Conservation (phyloP, 2,888 invertebrate genomes). For the Lasioglossum leucozonium region DNA sequence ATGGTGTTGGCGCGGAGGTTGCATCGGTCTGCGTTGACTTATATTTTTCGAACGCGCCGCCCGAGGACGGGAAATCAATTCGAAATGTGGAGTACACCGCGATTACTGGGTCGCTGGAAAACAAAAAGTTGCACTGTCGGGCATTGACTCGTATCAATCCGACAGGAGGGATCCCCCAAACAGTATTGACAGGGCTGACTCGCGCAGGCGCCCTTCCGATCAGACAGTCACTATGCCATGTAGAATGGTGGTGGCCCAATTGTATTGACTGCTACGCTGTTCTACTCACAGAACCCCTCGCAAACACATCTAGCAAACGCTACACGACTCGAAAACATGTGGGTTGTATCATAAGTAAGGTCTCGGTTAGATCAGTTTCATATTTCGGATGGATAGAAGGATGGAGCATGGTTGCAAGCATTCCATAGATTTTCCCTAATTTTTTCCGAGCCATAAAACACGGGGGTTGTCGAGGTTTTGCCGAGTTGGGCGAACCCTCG, state of each 20-base stretch:
- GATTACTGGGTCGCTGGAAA: slow-evolving; percentile 36
- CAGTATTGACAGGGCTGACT: slow-evolving; percentile 65
- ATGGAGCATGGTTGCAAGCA: neutral
- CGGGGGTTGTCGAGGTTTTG: neutral
- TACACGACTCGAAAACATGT: neutral
- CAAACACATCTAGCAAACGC: neutral
- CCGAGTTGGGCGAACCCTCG: neutral
- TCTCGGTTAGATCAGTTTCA: neutral
- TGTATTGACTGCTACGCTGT: neutral
- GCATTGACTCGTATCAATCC: slow-evolving; percentile 56
- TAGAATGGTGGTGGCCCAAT: slow-evolving; percentile 34
- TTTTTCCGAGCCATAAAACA: neutral
- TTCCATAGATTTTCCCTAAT: neutral
- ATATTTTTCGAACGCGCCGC: neutral
- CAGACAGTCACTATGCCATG: slow-evolving; percentile 36
- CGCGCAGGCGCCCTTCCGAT: slow-evolving; percentile 64
- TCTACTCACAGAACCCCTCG: neutral
- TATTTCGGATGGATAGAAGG: neutral
- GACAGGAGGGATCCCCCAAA: slow-evolving; percentile 48
- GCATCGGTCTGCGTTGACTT: too few species aligned
- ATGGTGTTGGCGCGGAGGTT: neutral
- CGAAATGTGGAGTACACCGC: slow-evolving; percentile 5
- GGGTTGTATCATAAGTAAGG: neutral
- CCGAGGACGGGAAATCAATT: slow-evolving; percentile 17
- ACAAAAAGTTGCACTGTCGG: slow-evolving; percentile 43